Conservation (phyloP, 1,140 invertebrate genomes). For the Drosophila serrata region DNA sequence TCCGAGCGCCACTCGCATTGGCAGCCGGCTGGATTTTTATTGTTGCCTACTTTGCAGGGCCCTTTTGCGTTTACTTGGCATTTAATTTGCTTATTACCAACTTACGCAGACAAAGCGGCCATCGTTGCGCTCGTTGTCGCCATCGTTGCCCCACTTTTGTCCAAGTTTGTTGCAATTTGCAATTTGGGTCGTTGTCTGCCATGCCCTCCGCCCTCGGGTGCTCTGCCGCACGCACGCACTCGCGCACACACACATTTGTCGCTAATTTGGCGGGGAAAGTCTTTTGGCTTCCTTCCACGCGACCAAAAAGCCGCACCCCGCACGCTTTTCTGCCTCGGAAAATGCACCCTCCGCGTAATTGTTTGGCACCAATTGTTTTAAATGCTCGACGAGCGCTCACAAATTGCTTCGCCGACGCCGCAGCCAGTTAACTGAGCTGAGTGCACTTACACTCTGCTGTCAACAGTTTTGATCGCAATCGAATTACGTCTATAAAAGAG, state of each 20-base stretch:
- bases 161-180: slow-evolving; percentile 77
- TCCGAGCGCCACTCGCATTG: slow-evolving; percentile 49
- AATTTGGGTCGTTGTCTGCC: slow-evolving; percentile 68
- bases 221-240: slow-evolving; percentile 8
- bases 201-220: not conserved
- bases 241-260: slow-evolving; percentile 61
- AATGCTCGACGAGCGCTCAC: slow-evolving; percentile 71
- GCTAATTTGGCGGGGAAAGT: slow-evolving; percentile 72
- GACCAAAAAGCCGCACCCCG: not conserved
- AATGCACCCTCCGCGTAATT: slow-evolving; percentile 56
- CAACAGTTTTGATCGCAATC: slow-evolving; percentile 19
- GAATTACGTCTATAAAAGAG: slow-evolving; percentile 17
- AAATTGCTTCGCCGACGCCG: slow-evolving; percentile 65
- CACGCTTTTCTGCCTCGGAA: not conserved
- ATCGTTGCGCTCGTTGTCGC: slow-evolving; percentile 51
- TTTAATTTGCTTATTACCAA: slow-evolving; percentile 80
- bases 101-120: slow-evolving; percentile 67
- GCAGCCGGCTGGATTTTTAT: slow-evolving; percentile 58
- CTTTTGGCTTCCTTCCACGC: slow-evolving; percentile 41
- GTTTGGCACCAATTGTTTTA: slow-evolving; percentile 81
- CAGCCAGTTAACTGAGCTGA: slow-evolving; percentile 44
- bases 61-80: slow-evolving; percentile 24
- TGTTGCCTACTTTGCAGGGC: slow-evolving; percentile 62
- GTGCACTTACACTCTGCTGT: slow-evolving; percentile 52
- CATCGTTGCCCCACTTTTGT: slow-evolving; percentile 60